Conservation (phyloP, 2,797 vertebrate species). For the Danio jaintianensis region DNA sequence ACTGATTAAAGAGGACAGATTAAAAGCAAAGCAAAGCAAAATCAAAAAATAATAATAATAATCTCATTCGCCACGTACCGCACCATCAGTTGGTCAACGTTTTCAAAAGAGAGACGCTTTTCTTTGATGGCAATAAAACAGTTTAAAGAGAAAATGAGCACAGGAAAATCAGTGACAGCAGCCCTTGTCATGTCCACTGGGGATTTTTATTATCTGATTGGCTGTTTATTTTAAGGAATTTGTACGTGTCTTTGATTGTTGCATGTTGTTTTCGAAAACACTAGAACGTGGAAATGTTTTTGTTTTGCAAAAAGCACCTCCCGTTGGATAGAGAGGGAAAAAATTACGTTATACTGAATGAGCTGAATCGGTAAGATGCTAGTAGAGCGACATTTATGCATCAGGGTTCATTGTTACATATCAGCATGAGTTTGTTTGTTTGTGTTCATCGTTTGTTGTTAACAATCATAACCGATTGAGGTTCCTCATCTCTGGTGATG, state of each 20-base stretch:
- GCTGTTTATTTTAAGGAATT: conserved; percentile 65
- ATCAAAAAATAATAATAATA: conserved; percentile 25
- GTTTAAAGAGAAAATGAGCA: conserved; percentile 47
- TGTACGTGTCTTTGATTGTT: conserved; percentile 52
- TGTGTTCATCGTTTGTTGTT: conserved; percentile 49
- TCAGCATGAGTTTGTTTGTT: conserved; percentile 35
- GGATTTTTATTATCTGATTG: conserved; percentile 73
- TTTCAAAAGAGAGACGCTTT: conserved; percentile 27
- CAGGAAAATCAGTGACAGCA: conserved; percentile 68
- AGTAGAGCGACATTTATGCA: conserved; percentile 56
- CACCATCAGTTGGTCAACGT: conserved; percentile 13
- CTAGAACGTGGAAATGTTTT: conserved; percentile 55
- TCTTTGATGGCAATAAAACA: conserved; percentile 39
- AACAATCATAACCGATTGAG: conserved; percentile 74
- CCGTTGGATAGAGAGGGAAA: conserved; percentile 65
- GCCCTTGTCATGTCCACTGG: conserved; percentile 77
- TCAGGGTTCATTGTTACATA: conserved; percentile 68
- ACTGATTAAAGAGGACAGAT: conserved; percentile 21
- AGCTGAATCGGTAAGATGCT: conserved; percentile 56
- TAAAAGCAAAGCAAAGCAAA: conserved; percentile 34
- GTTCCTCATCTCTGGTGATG: conserved; percentile 72
- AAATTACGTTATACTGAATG: conserved; percentile 60
- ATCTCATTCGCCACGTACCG: conserved; percentile 23
- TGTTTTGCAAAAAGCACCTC: conserved; percentile 69
- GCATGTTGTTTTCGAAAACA: conserved; percentile 69